A percentile compares a stretch with the other conserved stretches of the same genome.
These are phyloP conservation scores for Lophotis ruficrista DNA, from an alignment of 2,113 vertebrate genomes.

Conservation along the genomic window DNA sequence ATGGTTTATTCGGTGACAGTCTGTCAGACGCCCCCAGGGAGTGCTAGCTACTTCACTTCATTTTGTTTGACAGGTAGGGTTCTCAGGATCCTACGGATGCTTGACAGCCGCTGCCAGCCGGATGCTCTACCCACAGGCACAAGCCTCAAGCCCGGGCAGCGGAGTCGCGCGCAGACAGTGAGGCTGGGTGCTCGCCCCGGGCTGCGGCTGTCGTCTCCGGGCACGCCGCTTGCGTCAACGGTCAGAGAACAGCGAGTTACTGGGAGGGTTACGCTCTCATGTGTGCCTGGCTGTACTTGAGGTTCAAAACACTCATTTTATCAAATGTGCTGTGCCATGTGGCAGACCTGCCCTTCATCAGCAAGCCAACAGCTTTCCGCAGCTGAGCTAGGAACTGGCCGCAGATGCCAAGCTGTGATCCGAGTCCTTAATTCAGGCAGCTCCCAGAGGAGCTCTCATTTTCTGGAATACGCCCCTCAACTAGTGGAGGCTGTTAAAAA, in stretches of 20 bases:
- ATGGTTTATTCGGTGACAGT: neutral
- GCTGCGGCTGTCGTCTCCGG: neutral
- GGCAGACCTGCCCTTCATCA: neutral
- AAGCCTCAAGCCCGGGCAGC: fast-evolving
- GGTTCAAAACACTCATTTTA: neutral
- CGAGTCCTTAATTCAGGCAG: neutral
- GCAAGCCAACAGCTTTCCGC: neutral
- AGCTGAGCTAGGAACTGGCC: neutral
- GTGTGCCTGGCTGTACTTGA: neutral
- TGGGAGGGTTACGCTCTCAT: neutral
- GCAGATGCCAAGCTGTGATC: neutral
- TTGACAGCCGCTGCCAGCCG: neutral
- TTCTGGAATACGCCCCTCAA: neutral
- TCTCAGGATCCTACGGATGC: neutral
- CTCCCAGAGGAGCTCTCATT: neutral
- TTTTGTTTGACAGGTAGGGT: neutral
- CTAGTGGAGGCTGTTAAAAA: neutral
- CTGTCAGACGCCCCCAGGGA: constrained; percentile 13
- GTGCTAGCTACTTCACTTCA: neutral
- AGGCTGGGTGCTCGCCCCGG: neutral
- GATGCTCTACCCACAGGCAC: neutral
- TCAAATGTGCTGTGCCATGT: neutral
- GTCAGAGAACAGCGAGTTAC: constrained; percentile 1
- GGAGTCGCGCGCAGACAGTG: fast-evolving
- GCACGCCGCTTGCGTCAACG: neutral